These are phyloP conservation scores for Apis laboriosa DNA, from an alignment of 1,140 invertebrate species.

Conservation along the genomic window DNA sequence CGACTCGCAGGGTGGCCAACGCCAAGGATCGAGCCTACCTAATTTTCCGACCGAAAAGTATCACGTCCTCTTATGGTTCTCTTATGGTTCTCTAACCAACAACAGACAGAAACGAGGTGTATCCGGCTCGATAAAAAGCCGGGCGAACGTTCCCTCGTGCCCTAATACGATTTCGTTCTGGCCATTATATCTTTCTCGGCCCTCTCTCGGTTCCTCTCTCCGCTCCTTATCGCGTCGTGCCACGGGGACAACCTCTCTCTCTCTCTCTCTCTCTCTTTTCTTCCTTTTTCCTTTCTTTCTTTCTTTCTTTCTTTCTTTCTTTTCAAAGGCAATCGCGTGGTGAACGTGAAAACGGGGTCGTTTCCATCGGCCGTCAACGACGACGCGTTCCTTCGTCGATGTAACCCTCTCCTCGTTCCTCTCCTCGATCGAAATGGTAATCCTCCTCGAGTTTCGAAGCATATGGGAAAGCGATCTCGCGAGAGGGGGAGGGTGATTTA, in stretches of 20 bases:
- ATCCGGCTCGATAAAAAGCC: constrained; percentile 73
- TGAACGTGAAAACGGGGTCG: constrained; percentile 2
- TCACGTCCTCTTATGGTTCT: background rate
- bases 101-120: constrained; percentile 58
- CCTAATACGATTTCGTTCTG: constrained; percentile 77
- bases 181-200: constrained; percentile 69
- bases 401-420: constrained; percentile 52
- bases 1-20: constrained; percentile 34
- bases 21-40: constrained; percentile 24
- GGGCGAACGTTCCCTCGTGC: constrained; percentile 67
- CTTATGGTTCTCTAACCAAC: constrained; percentile 16
- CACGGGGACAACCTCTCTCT: constrained; percentile 56
- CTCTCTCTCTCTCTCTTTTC: background rate
- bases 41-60: constrained; percentile 16
- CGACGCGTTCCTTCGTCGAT: constrained; percentile 64
- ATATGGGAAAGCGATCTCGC: constrained; percentile 62
- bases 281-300: constrained; percentile 46
- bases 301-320: too few relatives aligned
- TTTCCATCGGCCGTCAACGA: constrained; percentile 4
- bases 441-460: constrained; percentile 66
- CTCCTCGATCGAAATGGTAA: constrained; percentile 70
- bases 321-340: too few relatives aligned
- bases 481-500: constrained; percentile 64
- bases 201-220: background rate
- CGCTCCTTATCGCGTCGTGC: constrained; percentile 71